Conservation (phyloP, 2,113 vertebrate species). For the Melanocharis versteri region DNA sequence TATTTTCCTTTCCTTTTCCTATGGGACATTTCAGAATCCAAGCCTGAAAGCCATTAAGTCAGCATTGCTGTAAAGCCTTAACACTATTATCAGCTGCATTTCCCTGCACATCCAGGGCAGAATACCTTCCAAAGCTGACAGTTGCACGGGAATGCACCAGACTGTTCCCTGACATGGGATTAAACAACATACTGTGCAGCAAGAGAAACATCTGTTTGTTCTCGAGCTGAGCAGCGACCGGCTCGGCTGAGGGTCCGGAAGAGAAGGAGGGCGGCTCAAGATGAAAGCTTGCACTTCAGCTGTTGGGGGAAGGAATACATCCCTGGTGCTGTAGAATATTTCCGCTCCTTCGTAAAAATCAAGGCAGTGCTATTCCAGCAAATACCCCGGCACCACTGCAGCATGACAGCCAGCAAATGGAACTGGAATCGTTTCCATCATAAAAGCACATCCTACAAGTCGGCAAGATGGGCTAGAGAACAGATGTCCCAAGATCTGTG, state of each 20-base stretch:
- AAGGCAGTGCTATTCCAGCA: background rate
- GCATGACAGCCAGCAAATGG: background rate
- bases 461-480: rapidly evolving
- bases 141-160: background rate
- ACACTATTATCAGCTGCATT: background rate
- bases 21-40: background rate
- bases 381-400: background rate
- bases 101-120: background rate
- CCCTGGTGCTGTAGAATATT: background rate
- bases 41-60: background rate
- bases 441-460: background rate
- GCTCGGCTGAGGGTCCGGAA: background rate
- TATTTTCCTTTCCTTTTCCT: background rate
- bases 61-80: background rate
- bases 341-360: background rate
- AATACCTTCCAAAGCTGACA: conserved; percentile 6
- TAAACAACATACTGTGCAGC: conserved; percentile 26
- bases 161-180: conserved; percentile 12
- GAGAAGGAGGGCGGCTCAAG: background rate
- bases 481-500: background rate
- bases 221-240: background rate
- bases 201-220: conserved; percentile 54
- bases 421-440: background rate
- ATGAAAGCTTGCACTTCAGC: conserved; percentile 4
- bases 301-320: background rate